phyloP scores from a whole-genome alignment of 2,113 vertebrate species.

The Thunnus thynnus region DNA sequence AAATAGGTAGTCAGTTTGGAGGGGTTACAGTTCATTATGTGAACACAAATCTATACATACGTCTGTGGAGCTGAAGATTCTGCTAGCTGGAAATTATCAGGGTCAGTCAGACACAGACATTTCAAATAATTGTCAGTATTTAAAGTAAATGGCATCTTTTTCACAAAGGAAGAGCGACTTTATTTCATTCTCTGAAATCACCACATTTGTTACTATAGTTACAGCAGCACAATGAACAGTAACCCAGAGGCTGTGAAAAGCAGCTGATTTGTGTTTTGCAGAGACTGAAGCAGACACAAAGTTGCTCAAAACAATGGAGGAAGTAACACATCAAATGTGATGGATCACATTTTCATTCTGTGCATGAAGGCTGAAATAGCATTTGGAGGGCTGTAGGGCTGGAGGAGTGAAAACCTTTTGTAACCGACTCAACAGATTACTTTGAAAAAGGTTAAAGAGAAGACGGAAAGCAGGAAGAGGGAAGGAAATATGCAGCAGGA shows the following conservation, averaged over 20 bases:
- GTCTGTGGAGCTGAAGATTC: neutral
- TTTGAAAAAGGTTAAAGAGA: conserved; percentile 15
- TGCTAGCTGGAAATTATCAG: conserved; percentile 15
- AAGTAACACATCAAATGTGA: conserved; percentile 7
- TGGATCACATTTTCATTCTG: neutral
- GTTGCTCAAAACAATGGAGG: conserved; percentile 32
- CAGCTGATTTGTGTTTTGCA: conserved; percentile 26
- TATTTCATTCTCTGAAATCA: conserved; percentile 47
- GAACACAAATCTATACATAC: neutral
- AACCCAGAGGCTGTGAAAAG: conserved; percentile 11
- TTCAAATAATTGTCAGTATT: conserved; percentile 61
- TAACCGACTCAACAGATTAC: conserved; percentile 3
- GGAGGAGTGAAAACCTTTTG: conserved; percentile 4
- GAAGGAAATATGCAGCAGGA: conserved; percentile 12
- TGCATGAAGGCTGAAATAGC: neutral
- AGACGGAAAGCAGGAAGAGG: neutral
- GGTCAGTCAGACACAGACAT: conserved; percentile 34
- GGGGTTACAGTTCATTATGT: conserved; percentile 17
- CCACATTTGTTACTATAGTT: conserved; percentile 56
- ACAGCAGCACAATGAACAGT: conserved; percentile 28
- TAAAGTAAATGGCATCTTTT: conserved; percentile 55
- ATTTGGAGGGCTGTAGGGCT: neutral
- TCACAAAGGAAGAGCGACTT: conserved; percentile 43
- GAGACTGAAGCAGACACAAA: conserved; percentile 26
- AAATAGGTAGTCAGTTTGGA: neutral